These are phyloP conservation scores for Apis mellifera DNA, from an alignment of 1,140 invertebrate species.

Conservation along the genomic window Amel_HAv3.1 CM009931.2:25497001-25497500, in stretches of 20 bases:
- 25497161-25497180: conserved; percentile 19
- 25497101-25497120: conserved; percentile 52
- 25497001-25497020: conserved; percentile 20
- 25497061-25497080: too few species aligned
- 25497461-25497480: too few species aligned
- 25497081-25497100: neutral
- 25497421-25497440: too few species aligned
- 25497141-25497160: conserved; percentile 6
- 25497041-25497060: too few species aligned
- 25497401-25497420: too few species aligned
- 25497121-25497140: conserved; percentile 38
- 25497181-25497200: conserved; percentile 42
- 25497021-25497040: conserved; percentile 32
- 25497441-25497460: too few species aligned
- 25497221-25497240: neutral
- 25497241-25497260: neutral
- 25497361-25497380: too few species aligned
- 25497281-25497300: neutral
- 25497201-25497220: neutral
- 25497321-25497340: neutral
- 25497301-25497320: neutral
- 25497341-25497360: neutral
- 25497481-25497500: too few species aligned
- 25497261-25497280: neutral
- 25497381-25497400: neutral